phyloP scores from a whole-genome alignment of 92 coral and sea anemone genomes.

The Phenganax stokvisi region DNA sequence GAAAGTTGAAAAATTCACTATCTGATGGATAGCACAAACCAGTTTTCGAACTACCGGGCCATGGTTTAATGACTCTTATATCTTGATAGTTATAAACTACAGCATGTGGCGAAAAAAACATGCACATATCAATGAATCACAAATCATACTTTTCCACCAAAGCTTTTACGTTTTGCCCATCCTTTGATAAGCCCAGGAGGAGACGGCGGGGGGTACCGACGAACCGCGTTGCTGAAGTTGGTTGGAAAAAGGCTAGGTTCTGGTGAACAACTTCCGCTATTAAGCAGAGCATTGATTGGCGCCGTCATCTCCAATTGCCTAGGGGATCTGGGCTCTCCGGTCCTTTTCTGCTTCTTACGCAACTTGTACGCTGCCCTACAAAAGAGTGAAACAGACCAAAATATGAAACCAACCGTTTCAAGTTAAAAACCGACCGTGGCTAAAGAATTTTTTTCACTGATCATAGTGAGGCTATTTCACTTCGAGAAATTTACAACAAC shows the following conservation, averaged over 20 bases:
- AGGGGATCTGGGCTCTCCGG: conserved; percentile 39
- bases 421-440: too few species aligned
- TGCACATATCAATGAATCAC: background rate
- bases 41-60: too few species aligned
- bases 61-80: too few species aligned
- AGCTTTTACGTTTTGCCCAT: conserved; percentile 60
- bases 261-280: conserved; percentile 5
- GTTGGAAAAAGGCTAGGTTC: conserved; percentile 86
- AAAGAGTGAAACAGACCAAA: background rate
- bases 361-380: conserved; percentile 87
- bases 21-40: too few species aligned
- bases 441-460: too few species aligned
- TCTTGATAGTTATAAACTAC: too few species aligned
- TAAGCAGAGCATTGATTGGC: conserved; percentile 28
- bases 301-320: conserved; percentile 59
- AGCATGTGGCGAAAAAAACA: too few species aligned
- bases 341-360: conserved; percentile 74
- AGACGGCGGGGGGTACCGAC: conserved; percentile 73
- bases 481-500: background rate
- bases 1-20: too few species aligned
- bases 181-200: conserved; percentile 89
- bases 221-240: conserved; percentile 73
- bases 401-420: too few species aligned
- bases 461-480: background rate
- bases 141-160: conserved; percentile 80